Evolutionary conservation across 2,797 vertebrate genomes (phyloP).

Genomic region (Gymnothorax javanicus): DNA sequence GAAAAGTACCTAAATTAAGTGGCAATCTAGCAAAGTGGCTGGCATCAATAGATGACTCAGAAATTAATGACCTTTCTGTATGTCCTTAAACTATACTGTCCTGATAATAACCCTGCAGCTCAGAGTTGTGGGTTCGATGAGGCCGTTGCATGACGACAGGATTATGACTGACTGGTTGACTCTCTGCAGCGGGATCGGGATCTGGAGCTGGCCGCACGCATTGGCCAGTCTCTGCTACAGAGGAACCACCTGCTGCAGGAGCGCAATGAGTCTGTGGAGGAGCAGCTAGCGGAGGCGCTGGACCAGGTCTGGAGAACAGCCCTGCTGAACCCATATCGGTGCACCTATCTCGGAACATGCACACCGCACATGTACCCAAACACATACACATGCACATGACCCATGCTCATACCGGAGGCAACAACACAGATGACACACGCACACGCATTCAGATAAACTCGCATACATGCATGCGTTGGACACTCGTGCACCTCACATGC

Average conservation of each 20-base stretch:
- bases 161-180: neutral
- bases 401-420: neutral
- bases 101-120: neutral
- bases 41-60: no score
- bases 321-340: no score
- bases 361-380: neutral
- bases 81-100: neutral
- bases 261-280: constrained; percentile 90
- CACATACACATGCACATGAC: neutral
- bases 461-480: neutral
- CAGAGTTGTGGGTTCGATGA: neutral
- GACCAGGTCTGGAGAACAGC: constrained; percentile 78
- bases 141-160: neutral
- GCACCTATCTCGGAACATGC: constrained; percentile 23
- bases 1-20: no score
- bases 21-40: no score
- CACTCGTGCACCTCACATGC: constrained; percentile 3
- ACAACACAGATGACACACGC: no score
- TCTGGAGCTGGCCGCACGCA: constrained; percentile 92
- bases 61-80: no score
- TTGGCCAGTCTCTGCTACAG: constrained; percentile 94
- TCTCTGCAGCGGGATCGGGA: constrained; percentile 86
- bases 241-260: constrained; percentile 89
- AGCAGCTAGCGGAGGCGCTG: constrained; percentile 86
- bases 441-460: neutral